Evolutionary conservation across 1,140 invertebrate species (phyloP).

Genomic region (Sarcophaga peregrina): DNA sequence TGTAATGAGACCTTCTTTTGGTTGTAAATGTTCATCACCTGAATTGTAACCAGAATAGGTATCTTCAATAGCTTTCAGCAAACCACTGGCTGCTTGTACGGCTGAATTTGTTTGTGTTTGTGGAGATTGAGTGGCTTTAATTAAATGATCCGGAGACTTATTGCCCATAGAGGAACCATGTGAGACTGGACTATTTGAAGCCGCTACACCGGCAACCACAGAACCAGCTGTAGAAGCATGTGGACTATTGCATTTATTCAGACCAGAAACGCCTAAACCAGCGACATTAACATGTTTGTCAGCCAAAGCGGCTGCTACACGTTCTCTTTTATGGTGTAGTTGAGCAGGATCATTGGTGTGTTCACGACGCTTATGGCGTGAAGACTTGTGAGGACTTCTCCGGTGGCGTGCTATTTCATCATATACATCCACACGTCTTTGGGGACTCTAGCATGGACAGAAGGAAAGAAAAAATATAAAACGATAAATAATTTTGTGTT

Average conservation of each 20-base stretch:
- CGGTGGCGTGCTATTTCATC: conserved; percentile 62
- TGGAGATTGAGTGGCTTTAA: conserved; percentile 43
- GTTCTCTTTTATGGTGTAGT: conserved; percentile 60
- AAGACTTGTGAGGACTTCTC: conserved; percentile 63
- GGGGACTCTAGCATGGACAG: conserved; percentile 55
- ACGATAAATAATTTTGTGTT: conserved; percentile 9
- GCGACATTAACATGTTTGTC: conserved; percentile 50
- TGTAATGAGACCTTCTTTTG: conserved; percentile 70
- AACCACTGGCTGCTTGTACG: conserved; percentile 47
- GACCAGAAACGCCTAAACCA: neutral
- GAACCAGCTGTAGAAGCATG: conserved; percentile 37
- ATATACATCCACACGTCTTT: conserved; percentile 60
- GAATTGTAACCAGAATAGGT: conserved; percentile 76
- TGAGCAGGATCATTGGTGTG: conserved; percentile 44
- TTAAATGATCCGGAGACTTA: conserved; percentile 56
- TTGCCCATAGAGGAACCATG: conserved; percentile 48
- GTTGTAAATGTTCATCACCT: conserved; percentile 78
- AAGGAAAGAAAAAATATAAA: conserved; percentile 26
- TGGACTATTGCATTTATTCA: conserved; percentile 56
- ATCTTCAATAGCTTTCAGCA: conserved; percentile 61
- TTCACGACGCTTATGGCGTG: conserved; percentile 60
- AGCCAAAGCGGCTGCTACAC: conserved; percentile 53
- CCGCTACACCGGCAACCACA: conserved; percentile 23
- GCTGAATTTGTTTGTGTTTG: conserved; percentile 46
- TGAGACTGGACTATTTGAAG: conserved; percentile 36